These are phyloP conservation scores for Hipparchia semele DNA, from an alignment of 2,888 invertebrate species.

Conservation along the genomic window DNA sequence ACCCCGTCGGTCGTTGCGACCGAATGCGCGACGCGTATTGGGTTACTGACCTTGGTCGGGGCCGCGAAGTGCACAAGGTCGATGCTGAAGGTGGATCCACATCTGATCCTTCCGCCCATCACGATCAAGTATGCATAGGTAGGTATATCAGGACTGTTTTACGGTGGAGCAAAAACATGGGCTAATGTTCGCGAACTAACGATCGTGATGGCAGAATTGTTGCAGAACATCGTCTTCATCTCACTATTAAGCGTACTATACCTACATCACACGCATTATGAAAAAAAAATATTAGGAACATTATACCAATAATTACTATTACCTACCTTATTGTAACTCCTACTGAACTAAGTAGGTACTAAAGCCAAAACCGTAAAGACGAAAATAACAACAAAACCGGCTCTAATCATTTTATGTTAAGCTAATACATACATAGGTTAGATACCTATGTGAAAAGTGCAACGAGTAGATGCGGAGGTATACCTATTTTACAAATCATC, in stretches of 20 bases:
- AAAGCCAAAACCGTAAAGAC: background rate
- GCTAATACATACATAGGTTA: too few species aligned
- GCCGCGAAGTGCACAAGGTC: background rate
- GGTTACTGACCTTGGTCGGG: too few species aligned
- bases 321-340: background rate
- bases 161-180: too few species aligned
- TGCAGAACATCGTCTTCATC: too few species aligned
- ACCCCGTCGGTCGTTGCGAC: too few species aligned
- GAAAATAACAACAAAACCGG: background rate
- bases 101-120: background rate
- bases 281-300: background rate
- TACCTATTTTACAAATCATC: conserved; percentile 10
- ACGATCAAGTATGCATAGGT: background rate
- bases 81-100: background rate
- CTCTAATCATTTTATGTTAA: background rate
- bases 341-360: background rate
- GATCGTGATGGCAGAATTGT: too few species aligned
- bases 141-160: too few species aligned
- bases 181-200: background rate
- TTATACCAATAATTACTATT: background rate
- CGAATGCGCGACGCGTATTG: too few species aligned
- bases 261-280: background rate
- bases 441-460: too few species aligned
- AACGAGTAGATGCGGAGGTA: too few species aligned
- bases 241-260: too few species aligned